A percentile compares a stretch with the other conserved stretches of the same genome.
phyloP scores from a whole-genome alignment of 2,113 vertebrate species.

The Corythornis vintsioides region DNA sequence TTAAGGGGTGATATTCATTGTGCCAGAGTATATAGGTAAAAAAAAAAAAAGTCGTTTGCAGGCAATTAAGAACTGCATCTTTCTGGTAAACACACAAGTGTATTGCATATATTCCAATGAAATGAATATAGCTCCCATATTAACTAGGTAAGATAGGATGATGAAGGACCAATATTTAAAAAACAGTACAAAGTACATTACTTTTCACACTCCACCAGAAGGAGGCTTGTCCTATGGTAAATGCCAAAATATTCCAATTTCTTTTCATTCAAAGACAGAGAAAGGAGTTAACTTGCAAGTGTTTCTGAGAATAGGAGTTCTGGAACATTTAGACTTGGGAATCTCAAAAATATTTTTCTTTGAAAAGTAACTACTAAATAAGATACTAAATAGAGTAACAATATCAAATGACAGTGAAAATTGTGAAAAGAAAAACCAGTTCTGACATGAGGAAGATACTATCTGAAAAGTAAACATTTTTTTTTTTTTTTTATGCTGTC shows the following conservation, averaged over 20 bases:
- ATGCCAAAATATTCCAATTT: neutral
- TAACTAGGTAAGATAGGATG: neutral
- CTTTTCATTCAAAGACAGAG: neutral
- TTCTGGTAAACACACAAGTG: neutral
- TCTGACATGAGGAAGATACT: neutral
- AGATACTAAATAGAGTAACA: neutral
- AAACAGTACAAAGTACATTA: neutral
- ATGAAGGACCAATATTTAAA: neutral
- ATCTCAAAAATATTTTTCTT: neutral
- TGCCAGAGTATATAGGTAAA: neutral
- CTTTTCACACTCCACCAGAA: neutral
- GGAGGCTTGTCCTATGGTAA: neutral
- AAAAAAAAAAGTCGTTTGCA: neutral
- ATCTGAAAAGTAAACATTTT: neutral
- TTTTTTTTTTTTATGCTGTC: neutral
- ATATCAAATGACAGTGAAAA: neutral
- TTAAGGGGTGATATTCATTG: neutral
- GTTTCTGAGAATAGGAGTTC: neutral
- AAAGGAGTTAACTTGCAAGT: neutral
- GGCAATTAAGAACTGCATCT: neutral
- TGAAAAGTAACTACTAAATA: neutral
- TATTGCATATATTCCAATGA: neutral
- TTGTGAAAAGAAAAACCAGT: neutral
- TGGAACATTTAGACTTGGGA: neutral
- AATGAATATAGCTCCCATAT: neutral